phyloP scores from a whole-genome alignment of 1,140 invertebrate genomes.

The Xylocopa sonorina region DNA sequence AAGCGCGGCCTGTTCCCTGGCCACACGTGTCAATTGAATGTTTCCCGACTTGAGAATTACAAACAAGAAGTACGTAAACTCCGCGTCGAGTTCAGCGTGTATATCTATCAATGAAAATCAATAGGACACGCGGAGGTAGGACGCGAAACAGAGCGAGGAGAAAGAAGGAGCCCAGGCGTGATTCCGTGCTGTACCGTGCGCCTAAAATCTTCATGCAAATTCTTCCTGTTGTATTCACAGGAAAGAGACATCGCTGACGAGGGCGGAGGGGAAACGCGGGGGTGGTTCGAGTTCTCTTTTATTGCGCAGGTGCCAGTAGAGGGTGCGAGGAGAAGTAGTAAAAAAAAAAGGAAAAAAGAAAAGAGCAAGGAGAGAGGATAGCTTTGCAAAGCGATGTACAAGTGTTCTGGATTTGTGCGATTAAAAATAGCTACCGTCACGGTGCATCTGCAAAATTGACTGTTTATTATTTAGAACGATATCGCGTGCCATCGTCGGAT shows the following conservation, averaged over 20 bases:
- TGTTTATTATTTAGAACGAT: no score
- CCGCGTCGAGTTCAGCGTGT: neutral
- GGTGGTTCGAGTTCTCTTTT: neutral
- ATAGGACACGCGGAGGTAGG: neutral
- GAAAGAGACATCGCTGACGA: conserved; percentile 14
- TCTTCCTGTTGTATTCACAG: conserved; percentile 40
- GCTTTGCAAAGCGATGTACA: conserved; percentile 5
- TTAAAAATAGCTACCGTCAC: neutral
- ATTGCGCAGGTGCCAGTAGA: neutral
- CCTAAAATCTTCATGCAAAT: conserved; percentile 45
- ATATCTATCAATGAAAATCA: conserved; percentile 27
- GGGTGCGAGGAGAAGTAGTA: neutral
- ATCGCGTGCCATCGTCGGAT: no score
- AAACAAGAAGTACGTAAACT: conserved; percentile 10
- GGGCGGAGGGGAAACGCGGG: neutral
- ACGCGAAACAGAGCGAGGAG: neutral
- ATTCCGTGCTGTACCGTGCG: conserved; percentile 21
- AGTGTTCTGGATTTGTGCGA: conserved; percentile 8
- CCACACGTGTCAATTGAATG: conserved; percentile 32
- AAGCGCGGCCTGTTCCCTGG: conserved; percentile 7
- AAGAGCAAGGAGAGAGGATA: no score
- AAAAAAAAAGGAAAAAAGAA: conserved; percentile 6
- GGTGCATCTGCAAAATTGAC: neutral
- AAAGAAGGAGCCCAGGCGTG: neutral
- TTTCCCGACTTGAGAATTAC: conserved; percentile 16